These are phyloP conservation scores for Sparus aurata DNA, from an alignment of 2,797 vertebrate species.

Conservation along the genomic window DNA sequence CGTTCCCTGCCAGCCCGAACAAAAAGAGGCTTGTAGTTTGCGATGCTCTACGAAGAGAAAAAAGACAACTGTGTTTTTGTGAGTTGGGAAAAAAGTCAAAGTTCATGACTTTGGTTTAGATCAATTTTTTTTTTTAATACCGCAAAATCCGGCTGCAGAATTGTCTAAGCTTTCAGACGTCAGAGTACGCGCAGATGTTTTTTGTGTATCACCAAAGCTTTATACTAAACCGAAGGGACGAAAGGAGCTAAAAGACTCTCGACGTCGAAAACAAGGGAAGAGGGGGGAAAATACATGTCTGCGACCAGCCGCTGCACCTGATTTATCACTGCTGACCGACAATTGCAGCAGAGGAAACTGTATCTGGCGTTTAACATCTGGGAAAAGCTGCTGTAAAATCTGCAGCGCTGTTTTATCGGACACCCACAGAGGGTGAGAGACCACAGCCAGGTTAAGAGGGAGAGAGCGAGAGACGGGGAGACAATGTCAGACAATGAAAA, in stretches of 20 bases:
- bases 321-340: conserved; percentile 39
- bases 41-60: background rate
- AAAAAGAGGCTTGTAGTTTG: conserved; percentile 31
- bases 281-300: background rate
- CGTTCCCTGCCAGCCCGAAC: conserved; percentile 7
- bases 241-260: background rate
- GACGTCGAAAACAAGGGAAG: background rate
- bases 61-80: background rate
- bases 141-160: background rate
- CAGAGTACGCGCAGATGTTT: background rate
- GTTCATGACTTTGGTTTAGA: background rate
- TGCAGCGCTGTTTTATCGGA: conserved; percentile 33
- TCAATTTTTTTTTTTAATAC: conserved; percentile 16
- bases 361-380: conserved; percentile 46
- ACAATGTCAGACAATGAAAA: background rate
- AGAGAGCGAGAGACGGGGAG: background rate
- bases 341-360: conserved; percentile 33
- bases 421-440: conserved; percentile 17
- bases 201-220: conserved; percentile 1
- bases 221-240: background rate
- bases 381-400: conserved; percentile 44
- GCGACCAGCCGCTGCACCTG: conserved; percentile 7
- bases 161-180: background rate
- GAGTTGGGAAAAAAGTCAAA: conserved; percentile 5
- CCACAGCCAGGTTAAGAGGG: background rate